Evolutionary conservation across 2,113 vertebrate species (phyloP).

Genomic region (Hirundichthys speculiger): DNA sequence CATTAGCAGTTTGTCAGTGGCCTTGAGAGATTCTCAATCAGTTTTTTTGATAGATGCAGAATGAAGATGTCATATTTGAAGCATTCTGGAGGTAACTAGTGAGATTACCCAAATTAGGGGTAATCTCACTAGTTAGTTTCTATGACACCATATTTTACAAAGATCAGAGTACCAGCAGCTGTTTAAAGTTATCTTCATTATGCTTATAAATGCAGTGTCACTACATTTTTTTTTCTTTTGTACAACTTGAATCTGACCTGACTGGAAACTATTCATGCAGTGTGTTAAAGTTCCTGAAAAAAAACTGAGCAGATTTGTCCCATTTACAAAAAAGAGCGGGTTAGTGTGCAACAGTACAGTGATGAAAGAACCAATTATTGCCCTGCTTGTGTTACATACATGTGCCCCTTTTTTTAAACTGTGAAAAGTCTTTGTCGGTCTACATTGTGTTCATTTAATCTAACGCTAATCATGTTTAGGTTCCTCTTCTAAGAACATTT

Average conservation of each 20-base stretch:
- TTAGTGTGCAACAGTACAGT: constrained; percentile 10
- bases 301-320: constrained; percentile 20
- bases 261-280: background rate
- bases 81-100: constrained; percentile 16
- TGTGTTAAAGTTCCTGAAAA: background rate
- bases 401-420: constrained; percentile 75
- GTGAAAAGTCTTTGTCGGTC: constrained; percentile 12
- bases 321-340: background rate
- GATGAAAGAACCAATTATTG: constrained; percentile 54
- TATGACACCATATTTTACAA: constrained; percentile 1
- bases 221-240: constrained; percentile 7
- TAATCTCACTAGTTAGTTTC: constrained; percentile 1
- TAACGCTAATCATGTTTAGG: constrained; percentile 19
- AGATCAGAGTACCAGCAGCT: background rate
- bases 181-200: constrained; percentile 9
- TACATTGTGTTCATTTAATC: constrained; percentile 2
- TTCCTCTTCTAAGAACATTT: constrained; percentile 17
- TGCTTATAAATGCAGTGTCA: background rate
- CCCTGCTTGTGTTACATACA: constrained; percentile 72
- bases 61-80: constrained; percentile 8
- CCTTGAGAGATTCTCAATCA: background rate
- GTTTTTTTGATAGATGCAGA: background rate
- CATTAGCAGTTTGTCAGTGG: background rate
- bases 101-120: constrained; percentile 10
- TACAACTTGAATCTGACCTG: constrained; percentile 1